Conservation (phyloP, 2,888 invertebrate genomes). For the Spialia ferax region DNA sequence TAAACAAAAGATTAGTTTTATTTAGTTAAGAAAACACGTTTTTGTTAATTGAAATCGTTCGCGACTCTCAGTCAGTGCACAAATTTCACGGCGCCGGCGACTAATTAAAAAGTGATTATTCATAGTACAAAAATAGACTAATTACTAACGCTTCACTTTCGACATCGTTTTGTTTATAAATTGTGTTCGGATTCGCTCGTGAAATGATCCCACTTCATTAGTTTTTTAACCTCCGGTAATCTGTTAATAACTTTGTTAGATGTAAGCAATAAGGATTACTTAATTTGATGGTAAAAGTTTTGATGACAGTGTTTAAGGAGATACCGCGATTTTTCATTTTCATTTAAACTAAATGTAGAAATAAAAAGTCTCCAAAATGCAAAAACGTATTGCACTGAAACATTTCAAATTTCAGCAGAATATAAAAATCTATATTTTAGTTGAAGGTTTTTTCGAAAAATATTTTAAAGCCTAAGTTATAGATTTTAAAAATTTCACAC, state of each 20-base stretch:
- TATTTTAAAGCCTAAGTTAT: too few relatives aligned
- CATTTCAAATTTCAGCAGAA: too few relatives aligned
- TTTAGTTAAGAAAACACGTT: background rate
- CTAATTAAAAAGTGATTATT: conserved; percentile 69
- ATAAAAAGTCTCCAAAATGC: too few relatives aligned
- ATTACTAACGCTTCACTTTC: conserved; percentile 67
- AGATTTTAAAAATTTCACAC: too few relatives aligned
- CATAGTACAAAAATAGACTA: conserved; percentile 64
- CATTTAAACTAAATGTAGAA: too few relatives aligned
- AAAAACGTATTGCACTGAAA: too few relatives aligned
- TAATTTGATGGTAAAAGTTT: too few relatives aligned
- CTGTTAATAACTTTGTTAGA: conserved; percentile 2
- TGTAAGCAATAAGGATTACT: too few relatives aligned
- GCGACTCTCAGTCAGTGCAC: conserved; percentile 35
- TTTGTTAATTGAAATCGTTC: background rate
- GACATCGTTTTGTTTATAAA: conserved; percentile 45
- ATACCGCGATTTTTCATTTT: too few relatives aligned
- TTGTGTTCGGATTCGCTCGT: conserved; percentile 19
- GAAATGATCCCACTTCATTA: conserved; percentile 41
- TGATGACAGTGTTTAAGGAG: too few relatives aligned
- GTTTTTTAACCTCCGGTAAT: conserved; percentile 29
- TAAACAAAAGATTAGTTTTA: background rate
- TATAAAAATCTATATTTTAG: too few relatives aligned
- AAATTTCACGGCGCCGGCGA: conserved; percentile 61
- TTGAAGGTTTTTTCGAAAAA: too few relatives aligned